phyloP scores from a whole-genome alignment of 2,888 invertebrate species.

The Ichneumon xanthorius region DNA sequence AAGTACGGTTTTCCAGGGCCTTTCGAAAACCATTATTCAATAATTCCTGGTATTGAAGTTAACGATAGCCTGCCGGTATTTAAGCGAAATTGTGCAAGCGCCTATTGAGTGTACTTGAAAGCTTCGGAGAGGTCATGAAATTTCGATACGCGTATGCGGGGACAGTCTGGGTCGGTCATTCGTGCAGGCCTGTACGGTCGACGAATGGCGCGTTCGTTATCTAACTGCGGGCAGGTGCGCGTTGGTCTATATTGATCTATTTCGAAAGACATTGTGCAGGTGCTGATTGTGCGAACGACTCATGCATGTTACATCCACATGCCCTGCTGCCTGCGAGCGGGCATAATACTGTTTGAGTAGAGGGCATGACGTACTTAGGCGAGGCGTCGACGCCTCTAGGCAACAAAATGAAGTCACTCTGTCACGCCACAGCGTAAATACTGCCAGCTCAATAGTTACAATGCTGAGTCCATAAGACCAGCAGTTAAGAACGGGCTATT shows the following conservation, averaged over 20 bases:
- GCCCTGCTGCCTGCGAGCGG: neutral
- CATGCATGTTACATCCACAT: constrained; percentile 2
- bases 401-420: neutral
- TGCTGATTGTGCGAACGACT: constrained; percentile 1
- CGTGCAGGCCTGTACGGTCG: neutral
- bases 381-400: neutral
- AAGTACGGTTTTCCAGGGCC: neutral
- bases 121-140: neutral
- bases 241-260: constrained; percentile 35
- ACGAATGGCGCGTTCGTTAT: constrained; percentile 58
- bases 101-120: neutral
- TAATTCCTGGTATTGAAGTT: neutral
- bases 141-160: neutral
- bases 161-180: constrained; percentile 8
- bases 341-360: no score
- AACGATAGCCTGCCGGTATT: neutral
- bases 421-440: neutral
- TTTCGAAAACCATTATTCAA: neutral
- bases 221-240: constrained; percentile 48
- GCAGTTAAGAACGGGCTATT: no score
- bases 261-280: constrained; percentile 33
- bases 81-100: neutral
- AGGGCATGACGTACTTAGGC: neutral
- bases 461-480: no score
- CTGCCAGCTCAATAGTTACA: no score